Evolutionary conservation across 2,113 vertebrate species (phyloP).

Genomic region (Pampusana beccarii): DNA sequence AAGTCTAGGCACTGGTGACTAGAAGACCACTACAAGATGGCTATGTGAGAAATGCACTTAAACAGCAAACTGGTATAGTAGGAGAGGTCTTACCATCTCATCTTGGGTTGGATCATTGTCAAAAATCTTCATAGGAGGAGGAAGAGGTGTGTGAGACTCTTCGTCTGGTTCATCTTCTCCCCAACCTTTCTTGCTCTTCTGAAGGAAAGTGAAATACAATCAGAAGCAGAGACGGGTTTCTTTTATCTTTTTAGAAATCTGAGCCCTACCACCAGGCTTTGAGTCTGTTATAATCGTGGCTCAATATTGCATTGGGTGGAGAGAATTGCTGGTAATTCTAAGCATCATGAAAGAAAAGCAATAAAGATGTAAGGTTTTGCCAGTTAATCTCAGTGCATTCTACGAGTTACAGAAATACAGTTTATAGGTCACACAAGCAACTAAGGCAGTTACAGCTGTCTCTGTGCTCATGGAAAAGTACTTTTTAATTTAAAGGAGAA

Average conservation of each 20-base stretch:
- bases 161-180: conserved; percentile 97
- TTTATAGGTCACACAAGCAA: not conserved
- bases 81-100: conserved; percentile 86
- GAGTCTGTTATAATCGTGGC: not conserved
- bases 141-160: conserved; percentile 91
- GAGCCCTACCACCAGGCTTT: not conserved
- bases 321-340: not conserved
- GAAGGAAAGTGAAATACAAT: conserved; percentile 68
- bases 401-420: not conserved
- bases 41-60: not conserved
- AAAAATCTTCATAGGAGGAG: conserved; percentile 98
- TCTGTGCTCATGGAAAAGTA: not conserved
- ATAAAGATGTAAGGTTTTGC: not conserved
- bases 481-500: not conserved
- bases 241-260: not conserved
- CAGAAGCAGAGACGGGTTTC: not conserved
- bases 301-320: not conserved
- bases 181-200: conserved; percentile 90
- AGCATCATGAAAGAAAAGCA: not conserved
- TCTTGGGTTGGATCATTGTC: conserved; percentile 93
- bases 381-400: not conserved
- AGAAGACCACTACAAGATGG: not conserved
- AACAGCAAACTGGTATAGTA: not conserved
- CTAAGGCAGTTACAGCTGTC: not conserved
- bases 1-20: not conserved